Evolutionary conservation across 2,888 invertebrate species (phyloP).

Genomic region (Lissocephala sabroskyi): DNA sequence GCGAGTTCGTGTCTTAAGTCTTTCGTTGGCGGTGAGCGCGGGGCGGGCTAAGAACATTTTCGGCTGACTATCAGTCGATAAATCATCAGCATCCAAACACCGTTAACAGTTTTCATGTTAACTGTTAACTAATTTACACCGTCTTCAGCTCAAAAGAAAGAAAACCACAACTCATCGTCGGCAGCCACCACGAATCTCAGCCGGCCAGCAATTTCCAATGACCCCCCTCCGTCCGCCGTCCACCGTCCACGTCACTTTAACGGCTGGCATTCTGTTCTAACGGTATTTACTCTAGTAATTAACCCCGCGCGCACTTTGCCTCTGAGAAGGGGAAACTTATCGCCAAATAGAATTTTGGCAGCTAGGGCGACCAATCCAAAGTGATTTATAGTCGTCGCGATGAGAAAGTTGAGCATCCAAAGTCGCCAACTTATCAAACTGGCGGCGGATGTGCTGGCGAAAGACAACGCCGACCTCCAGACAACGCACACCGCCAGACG

Average conservation of each 20-base stretch:
- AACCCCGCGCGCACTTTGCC: conserved; percentile 11
- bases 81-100: conserved; percentile 37
- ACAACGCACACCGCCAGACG: conserved; percentile 1
- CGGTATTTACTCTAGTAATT: conserved; percentile 46
- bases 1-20: conserved; percentile 21
- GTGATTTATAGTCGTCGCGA: not conserved
- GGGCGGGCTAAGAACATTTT: conserved; percentile 18
- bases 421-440: conserved; percentile 23
- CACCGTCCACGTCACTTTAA: too few relatives aligned
- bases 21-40: not conserved
- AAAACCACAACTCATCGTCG: conserved; percentile 46
- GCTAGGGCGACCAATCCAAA: conserved; percentile 7
- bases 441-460: too few relatives aligned
- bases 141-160: conserved; percentile 8
- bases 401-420: too few relatives aligned
- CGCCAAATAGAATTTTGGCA: too few relatives aligned
- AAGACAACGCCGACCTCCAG: too few relatives aligned
- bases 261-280: conserved; percentile 21
- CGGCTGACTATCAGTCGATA: conserved; percentile 22
- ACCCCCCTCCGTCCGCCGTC: too few relatives aligned
- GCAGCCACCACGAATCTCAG: conserved; percentile 15
- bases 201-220: not conserved
- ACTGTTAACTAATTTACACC: conserved; percentile 59
- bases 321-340: too few relatives aligned
- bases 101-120: conserved; percentile 51